phyloP scores from a whole-genome alignment of 2,113 vertebrate species.

The Lipotes vexillifer region DNA sequence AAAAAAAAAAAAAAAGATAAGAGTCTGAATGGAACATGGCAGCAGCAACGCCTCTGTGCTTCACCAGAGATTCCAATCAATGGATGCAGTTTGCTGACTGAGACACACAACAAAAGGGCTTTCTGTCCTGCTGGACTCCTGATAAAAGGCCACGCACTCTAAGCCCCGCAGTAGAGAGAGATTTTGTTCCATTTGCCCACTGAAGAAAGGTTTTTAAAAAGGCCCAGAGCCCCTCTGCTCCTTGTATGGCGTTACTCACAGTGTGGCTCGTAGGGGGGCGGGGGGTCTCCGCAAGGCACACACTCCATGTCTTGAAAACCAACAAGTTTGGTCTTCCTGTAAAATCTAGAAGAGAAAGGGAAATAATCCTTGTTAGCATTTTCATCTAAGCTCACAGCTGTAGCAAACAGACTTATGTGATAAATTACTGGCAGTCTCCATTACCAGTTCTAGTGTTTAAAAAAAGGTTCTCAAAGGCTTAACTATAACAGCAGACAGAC shows the following conservation, averaged over 20 bases:
- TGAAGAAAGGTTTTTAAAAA: neutral
- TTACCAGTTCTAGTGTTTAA: neutral
- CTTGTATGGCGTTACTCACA: constrained; percentile 85
- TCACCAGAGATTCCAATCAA: neutral
- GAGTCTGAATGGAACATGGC: too few relatives aligned
- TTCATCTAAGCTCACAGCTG: neutral
- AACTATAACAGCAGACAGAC: neutral
- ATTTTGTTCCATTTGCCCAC: neutral
- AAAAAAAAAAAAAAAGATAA: neutral
- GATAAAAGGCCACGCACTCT: neutral
- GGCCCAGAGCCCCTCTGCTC: neutral
- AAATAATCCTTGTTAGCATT: neutral
- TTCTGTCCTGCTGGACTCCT: neutral
- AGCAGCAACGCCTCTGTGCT: neutral
- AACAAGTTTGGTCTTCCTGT: constrained; percentile 96
- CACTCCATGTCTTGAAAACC: constrained; percentile 99
- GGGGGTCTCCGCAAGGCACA: constrained; percentile 94
- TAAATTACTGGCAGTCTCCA: neutral
- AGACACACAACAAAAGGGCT: neutral
- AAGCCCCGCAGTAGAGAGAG: neutral
- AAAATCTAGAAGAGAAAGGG: constrained; percentile 85
- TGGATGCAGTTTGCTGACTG: neutral
- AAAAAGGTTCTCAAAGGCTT: neutral
- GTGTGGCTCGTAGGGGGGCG: constrained; percentile 94
- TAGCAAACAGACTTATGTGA: neutral